Evolutionary conservation across 2,888 invertebrate species (phyloP).

Genomic region (Pandemis heparana): DNA sequence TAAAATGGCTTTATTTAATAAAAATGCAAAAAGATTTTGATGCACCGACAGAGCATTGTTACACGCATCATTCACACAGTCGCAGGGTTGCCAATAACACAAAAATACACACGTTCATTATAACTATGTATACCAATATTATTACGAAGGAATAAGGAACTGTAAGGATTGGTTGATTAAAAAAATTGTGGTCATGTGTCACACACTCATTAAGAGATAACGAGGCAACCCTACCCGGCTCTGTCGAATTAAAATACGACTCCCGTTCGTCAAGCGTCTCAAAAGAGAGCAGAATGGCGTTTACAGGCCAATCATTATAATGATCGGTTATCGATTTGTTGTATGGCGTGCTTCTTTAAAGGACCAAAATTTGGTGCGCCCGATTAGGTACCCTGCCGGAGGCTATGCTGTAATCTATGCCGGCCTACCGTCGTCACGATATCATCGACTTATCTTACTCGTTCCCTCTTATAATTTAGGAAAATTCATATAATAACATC

Average conservation of each 20-base stretch:
- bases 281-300: conserved; percentile 74
- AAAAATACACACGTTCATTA: too few species aligned
- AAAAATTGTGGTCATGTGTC: neutral
- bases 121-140: too few species aligned
- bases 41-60: neutral
- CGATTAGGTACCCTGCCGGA: conserved; percentile 69
- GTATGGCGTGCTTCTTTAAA: conserved; percentile 79
- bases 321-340: conserved; percentile 83
- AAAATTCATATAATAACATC: conserved; percentile 84
- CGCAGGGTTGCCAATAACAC: too few species aligned
- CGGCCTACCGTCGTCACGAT: conserved; percentile 80
- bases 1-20: neutral
- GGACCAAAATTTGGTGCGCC: conserved; percentile 78
- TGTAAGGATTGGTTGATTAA: neutral
- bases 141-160: too few species aligned
- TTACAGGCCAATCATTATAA: conserved; percentile 83
- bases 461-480: conserved; percentile 80
- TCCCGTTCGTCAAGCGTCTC: conserved; percentile 76
- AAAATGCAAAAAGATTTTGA: neutral
- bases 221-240: conserved; percentile 16
- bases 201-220: conserved; percentile 5
- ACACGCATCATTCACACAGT: neutral
- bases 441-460: conserved; percentile 78
- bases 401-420: conserved; percentile 78
- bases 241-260: conserved; percentile 70